Evolutionary conservation across 2,113 vertebrate genomes (phyloP).

Genomic region (Lethenteron reissneri): DNA sequence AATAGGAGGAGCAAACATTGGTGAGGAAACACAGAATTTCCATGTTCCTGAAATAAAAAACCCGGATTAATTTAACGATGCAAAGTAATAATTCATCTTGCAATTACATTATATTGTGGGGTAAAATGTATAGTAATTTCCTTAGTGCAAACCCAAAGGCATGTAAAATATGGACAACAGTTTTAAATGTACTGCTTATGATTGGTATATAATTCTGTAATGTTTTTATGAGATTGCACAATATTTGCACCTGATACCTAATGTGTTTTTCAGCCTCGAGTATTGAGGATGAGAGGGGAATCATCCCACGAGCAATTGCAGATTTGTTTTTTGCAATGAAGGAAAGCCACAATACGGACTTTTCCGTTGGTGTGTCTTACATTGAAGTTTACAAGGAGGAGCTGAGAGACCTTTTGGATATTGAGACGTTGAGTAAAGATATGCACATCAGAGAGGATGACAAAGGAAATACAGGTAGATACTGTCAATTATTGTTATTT

Average conservation of each 20-base stretch:
- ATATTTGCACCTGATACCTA: no score
- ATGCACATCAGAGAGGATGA: conserved; percentile 61
- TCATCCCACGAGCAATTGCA: conserved; percentile 49
- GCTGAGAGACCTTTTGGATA: conserved; percentile 51
- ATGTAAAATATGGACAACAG: no score
- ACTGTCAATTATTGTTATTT: no score
- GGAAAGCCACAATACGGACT: conserved; percentile 30
- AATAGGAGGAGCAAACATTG: conserved; percentile 34
- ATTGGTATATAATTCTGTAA: no score
- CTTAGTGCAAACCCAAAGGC: no score
- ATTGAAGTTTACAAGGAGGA: conserved; percentile 70
- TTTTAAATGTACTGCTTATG: no score
- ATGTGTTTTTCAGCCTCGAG: conserved; percentile 34
- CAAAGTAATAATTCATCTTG: neutral
- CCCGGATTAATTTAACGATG: no score
- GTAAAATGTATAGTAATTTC: neutral
- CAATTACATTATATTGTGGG: neutral
- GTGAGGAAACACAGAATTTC: conserved; percentile 22
- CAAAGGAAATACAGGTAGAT: conserved; percentile 55
- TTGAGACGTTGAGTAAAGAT: conserved; percentile 36
- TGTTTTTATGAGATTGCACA: no score
- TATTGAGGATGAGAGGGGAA: conserved; percentile 41
- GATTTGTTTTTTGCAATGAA: conserved; percentile 47
- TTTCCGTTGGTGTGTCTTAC: conserved; percentile 42
- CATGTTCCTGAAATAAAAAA: no score